Conservation (phyloP, 2,888 invertebrate species). For the Drosophila gaucha region DNA sequence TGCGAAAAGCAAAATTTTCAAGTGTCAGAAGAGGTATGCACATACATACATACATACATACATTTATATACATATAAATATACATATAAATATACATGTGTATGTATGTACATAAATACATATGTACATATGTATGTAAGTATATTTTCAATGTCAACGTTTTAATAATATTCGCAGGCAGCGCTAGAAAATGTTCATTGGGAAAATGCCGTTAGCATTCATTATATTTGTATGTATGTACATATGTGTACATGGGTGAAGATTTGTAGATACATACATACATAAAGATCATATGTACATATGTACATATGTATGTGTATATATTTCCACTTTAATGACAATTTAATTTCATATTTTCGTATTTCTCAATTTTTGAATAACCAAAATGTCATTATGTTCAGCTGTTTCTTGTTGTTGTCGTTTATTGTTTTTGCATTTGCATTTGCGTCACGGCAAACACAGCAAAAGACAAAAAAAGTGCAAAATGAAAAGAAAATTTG, state of each 20-base stretch:
- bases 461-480: constrained; percentile 2
- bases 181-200: constrained; percentile 10
- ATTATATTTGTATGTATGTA: not conserved
- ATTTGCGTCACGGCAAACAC: constrained; percentile 41
- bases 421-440: constrained; percentile 46
- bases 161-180: constrained; percentile 44
- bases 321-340: constrained; percentile 32
- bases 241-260: not conserved
- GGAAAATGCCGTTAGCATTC: constrained; percentile 16
- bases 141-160: constrained; percentile 53
- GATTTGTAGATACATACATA: not conserved
- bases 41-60: not conserved
- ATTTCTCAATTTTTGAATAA: constrained; percentile 12
- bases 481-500: constrained; percentile 14
- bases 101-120: not conserved
- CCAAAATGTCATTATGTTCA: constrained; percentile 8
- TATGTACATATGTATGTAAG: not conserved
- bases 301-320: not conserved
- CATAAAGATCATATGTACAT: not conserved
- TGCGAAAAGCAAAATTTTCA: too few relatives aligned
- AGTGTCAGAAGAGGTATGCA: too few relatives aligned
- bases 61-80: not conserved
- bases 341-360: constrained; percentile 33
- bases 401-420: constrained; percentile 25
- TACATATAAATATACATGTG: not conserved